phyloP scores from a whole-genome alignment of 2,113 vertebrate species.

The Lasiurus cinereus region DNA sequence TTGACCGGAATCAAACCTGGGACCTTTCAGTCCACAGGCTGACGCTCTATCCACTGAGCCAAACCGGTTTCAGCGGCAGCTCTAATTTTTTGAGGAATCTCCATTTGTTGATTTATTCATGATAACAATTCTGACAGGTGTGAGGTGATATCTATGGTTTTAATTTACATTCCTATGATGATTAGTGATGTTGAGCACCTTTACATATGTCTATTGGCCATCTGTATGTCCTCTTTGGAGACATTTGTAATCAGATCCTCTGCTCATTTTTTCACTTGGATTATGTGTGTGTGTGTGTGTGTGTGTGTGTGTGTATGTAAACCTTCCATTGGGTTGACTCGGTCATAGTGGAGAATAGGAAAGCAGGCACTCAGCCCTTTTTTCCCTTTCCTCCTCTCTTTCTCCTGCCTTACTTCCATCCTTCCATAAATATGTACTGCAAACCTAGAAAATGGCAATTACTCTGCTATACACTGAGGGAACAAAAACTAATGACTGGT shows the following conservation, averaged over 20 bases:
- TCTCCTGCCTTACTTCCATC: background rate
- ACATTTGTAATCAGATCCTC: background rate
- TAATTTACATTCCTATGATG: background rate
- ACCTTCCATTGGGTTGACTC: background rate
- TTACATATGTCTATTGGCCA: background rate
- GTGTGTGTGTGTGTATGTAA: background rate
- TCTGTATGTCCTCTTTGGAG: background rate
- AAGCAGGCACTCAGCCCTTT: background rate
- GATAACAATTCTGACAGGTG: background rate
- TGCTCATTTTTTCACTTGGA: background rate
- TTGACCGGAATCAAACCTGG: too few species aligned
- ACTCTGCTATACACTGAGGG: background rate
- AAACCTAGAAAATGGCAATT: constrained; percentile 19
- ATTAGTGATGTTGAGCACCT: background rate
- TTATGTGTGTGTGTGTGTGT: background rate
- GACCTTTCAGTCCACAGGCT: too few species aligned
- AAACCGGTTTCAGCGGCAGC: too few species aligned
- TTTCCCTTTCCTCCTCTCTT: background rate
- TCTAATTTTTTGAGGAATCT: background rate
- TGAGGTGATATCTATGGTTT: background rate
- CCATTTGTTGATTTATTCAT: background rate
- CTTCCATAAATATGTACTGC: constrained; percentile 7
- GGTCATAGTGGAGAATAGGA: background rate
- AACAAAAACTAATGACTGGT: constrained; percentile 38
- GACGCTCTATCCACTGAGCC: too few species aligned